Base-by-base conservation (phyloP, 2,113 vertebrate species). In the Sakesphorus luctuosus region DNA sequence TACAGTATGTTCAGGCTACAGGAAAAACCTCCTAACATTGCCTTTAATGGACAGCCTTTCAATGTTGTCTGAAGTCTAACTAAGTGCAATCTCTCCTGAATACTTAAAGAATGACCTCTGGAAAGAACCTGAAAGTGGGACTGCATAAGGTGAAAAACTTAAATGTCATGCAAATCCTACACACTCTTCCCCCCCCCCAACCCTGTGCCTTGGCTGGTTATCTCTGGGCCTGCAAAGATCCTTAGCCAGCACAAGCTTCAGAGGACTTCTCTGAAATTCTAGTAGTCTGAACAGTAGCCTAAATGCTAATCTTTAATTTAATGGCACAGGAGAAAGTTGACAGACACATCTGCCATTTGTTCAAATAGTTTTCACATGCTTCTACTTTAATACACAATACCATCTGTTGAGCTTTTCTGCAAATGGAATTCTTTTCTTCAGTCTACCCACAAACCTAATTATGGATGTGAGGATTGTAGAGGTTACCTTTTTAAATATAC, bases 301-400 rank as follows among this genome's bases (percentile, higher is more conserved):
- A 40, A 90, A 88, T 80, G 65, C 38, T 38, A 81, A 5, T 86
- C 61, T 90, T 90, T 15, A 94, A 87, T 55, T 90, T 17, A 94
- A 87, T 58, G 67, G 69, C 89, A 82, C 36, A 69, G 84, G 74
- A 94, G 89, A 97, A 97, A 82, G 68, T 68, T 97, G 96, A 97
- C 93, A 97, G 94, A 97, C 96, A 97, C 95, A 97, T 97, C 97
- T 97, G 97, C 94, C 94, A 93, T 95, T 97, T 97, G 96, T 97
- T 96, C 95, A 96, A 97, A 97, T 90, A 97, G 81, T 97, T 97
- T 96, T 97, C 90, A 96, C 94, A 76, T 95, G 96, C 90, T 94
- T 97, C 81, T 56, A 33, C 89, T 97, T 95, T 93, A 96, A 96
- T 92, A 93, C 93, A 90, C 78, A 92, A 75, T 97, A 56, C 97